Conservation (phyloP, 2,797 vertebrate species). For the Pelobates cultripes region DNA sequence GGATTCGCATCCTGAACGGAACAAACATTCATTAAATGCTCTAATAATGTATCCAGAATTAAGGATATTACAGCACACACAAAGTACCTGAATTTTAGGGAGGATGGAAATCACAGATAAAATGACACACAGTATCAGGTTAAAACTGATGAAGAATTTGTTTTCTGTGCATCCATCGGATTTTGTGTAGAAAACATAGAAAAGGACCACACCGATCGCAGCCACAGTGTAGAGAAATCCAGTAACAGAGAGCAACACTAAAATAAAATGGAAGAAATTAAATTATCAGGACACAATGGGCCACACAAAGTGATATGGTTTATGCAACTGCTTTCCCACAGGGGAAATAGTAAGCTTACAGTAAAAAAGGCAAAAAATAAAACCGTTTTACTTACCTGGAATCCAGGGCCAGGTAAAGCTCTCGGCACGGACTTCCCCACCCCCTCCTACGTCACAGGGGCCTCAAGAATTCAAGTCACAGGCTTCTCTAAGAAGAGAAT, state of each 20-base stretch:
- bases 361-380: neutral
- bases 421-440: too few relatives aligned
- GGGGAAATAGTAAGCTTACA: neutral
- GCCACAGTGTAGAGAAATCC: slow-evolving; percentile 79
- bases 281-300: neutral
- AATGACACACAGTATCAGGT: slow-evolving; percentile 79
- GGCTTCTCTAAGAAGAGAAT: too few relatives aligned
- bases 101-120: slow-evolving; percentile 83
- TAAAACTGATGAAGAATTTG: slow-evolving; percentile 91
- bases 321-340: too few relatives aligned
- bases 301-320: too few relatives aligned
- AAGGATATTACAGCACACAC: too few relatives aligned
- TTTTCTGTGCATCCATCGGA: slow-evolving; percentile 82
- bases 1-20: slow-evolving; percentile 80
- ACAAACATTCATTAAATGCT: slow-evolving; percentile 19
- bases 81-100: slow-evolving; percentile 85
- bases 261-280: slow-evolving; percentile 18
- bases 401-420: too few relatives aligned
- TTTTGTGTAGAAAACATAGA: slow-evolving; percentile 83
- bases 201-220: slow-evolving; percentile 67
- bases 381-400: too few relatives aligned
- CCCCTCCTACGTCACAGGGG: too few relatives aligned
- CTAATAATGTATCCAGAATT: too few relatives aligned
- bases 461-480: too few relatives aligned
- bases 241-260: slow-evolving; percentile 81